A percentile compares a stretch with the other conserved stretches of the same genome.
phyloP scores from a whole-genome alignment of 35 echinoderm and acorn worm species.

The Patiria miniata region DNA sequence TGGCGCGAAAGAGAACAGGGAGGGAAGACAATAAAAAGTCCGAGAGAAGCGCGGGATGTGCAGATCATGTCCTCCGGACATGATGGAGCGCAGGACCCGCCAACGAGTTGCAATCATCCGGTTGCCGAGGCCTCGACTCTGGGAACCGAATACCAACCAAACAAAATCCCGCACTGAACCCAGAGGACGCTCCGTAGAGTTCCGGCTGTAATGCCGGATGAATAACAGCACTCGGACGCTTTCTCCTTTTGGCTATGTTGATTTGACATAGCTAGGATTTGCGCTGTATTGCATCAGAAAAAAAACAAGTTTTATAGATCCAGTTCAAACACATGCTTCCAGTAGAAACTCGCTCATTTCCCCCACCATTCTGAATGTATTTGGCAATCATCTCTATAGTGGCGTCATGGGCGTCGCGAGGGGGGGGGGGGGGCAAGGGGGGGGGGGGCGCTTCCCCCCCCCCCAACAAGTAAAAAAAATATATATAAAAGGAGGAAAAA shows the following conservation, averaged over 20 bases:
- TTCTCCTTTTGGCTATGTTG: conserved; percentile 28
- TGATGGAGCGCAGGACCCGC: neutral
- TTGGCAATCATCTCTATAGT: too few species aligned
- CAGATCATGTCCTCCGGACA: neutral
- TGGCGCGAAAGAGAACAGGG: neutral
- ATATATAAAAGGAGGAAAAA: too few species aligned
- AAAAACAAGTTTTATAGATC: neutral
- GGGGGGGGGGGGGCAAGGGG: too few species aligned
- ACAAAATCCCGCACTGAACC: neutral
- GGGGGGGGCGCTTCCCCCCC: neutral
- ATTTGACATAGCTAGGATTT: neutral
- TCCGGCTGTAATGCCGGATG: conserved; percentile 26
- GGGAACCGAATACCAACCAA: neutral
- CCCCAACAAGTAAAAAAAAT: too few species aligned
- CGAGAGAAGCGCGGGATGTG: neutral
- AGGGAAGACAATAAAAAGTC: neutral
- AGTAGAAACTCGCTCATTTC: too few species aligned
- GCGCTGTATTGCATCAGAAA: neutral
- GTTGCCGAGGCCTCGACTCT: neutral
- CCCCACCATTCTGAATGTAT: too few species aligned
- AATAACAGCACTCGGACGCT: conserved; percentile 1
- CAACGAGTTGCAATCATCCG: neutral
- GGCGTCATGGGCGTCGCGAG: too few species aligned
- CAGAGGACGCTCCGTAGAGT: conserved; percentile 1
- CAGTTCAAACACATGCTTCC: too few species aligned